Evolutionary conservation across 2,797 vertebrate genomes (phyloP).

Genomic region (Hephaestus fuliginosus): DNA sequence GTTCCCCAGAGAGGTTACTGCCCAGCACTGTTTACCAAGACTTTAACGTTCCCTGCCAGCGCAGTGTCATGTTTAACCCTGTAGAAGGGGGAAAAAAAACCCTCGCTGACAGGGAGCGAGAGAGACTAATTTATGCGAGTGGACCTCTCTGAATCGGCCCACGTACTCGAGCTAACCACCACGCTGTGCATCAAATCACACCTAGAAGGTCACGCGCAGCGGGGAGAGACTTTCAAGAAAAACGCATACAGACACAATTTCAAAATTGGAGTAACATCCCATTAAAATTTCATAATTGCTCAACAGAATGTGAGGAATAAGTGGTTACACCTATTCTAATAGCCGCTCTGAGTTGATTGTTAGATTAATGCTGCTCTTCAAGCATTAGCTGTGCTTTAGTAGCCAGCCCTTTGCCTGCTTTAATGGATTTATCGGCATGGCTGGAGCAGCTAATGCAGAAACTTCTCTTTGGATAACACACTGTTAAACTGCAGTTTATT

Average conservation of each 20-base stretch:
- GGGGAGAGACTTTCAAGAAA: conserved; percentile 42
- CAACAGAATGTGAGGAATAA: conserved; percentile 46
- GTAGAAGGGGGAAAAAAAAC: conserved; percentile 15
- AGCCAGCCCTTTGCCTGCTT: conserved; percentile 18
- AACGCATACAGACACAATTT: conserved; percentile 43
- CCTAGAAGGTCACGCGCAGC: conserved; percentile 70
- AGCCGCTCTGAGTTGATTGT: conserved; percentile 24
- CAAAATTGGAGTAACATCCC: conserved; percentile 44
- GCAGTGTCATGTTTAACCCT: conserved; percentile 57
- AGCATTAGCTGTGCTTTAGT: conserved; percentile 26
- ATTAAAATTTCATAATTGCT: conserved; percentile 48
- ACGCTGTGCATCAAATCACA: conserved; percentile 72
- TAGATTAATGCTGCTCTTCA: conserved; percentile 42
- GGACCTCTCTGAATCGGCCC: conserved; percentile 55
- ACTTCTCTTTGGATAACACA: conserved; percentile 9
- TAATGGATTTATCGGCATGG: conserved; percentile 33
- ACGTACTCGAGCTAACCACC: conserved; percentile 58
- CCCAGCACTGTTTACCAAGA: conserved; percentile 49
- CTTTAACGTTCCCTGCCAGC: conserved; percentile 45
- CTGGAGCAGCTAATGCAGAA: conserved; percentile 25
- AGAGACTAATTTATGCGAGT: conserved; percentile 60
- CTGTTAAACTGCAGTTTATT: conserved; percentile 6
- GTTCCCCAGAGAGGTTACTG: conserved; percentile 47
- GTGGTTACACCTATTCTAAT: conserved; percentile 41
- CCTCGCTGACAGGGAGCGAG: conserved; percentile 35